These are phyloP conservation scores for Tylochromis polylepis DNA, from an alignment of 2,113 vertebrate species.

Conservation along the genomic window DNA sequence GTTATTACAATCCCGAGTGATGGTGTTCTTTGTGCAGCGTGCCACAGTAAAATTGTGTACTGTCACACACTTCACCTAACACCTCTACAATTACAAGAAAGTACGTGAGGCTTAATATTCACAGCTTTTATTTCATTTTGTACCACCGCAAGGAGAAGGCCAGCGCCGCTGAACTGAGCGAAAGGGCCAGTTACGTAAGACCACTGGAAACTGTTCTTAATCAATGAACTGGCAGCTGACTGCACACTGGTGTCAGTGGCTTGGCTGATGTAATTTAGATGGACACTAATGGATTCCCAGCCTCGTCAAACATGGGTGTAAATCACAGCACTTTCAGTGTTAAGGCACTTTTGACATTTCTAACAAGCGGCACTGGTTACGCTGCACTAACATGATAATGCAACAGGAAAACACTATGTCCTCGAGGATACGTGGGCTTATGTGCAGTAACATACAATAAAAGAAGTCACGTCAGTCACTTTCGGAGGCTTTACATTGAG, in stretches of 20 bases:
- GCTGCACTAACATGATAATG: neutral
- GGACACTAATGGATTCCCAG: slow-evolving; percentile 59
- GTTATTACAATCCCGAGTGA: neutral
- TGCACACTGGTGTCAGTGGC: slow-evolving; percentile 25
- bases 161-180: neutral
- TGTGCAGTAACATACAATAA: neutral
- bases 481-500: neutral
- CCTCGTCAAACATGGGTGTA: slow-evolving; percentile 46
- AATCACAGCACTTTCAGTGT: slow-evolving; percentile 42
- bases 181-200: slow-evolving; percentile 40
- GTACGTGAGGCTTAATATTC: neutral
- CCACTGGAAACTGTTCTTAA: slow-evolving; percentile 46
- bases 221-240: slow-evolving; percentile 43
- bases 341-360: neutral
- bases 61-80: neutral
- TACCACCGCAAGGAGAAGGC: neutral
- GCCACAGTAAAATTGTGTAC: neutral
- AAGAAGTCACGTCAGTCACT: neutral
- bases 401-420: slow-evolving; percentile 13
- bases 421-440: neutral
- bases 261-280: slow-evolving; percentile 59
- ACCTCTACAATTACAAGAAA: neutral
- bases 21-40: neutral
- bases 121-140: slow-evolving; percentile 43
- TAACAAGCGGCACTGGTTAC: slow-evolving; percentile 4